Evolutionary conservation across 2,113 vertebrate genomes (phyloP), one percentile per base, ranked within the genome.

Genomic region (Fulica atra): DNA sequence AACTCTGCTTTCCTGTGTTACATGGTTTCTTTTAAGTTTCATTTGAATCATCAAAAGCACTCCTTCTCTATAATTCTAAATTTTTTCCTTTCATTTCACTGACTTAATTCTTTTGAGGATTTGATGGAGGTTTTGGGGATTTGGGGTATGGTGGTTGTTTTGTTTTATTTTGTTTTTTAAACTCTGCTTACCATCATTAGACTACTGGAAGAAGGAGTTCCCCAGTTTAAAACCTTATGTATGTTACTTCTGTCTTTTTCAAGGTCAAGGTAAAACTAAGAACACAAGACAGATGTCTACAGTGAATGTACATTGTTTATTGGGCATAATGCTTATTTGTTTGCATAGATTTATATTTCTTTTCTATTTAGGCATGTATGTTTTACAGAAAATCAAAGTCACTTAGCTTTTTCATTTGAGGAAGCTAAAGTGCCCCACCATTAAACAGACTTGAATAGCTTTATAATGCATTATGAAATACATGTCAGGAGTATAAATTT

Each of bases 391-490:
- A 93, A 6, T 7, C n/a, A 74, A 87, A 91, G 88, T 17, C 57
- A 42, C 59, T 83, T 53, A 74, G 7, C 5, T 71, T 88, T 85
- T 93, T 94, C 60, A 92, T 92, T 96, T 95, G 54, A 95, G 40
- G 9, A 85, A 95, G 60, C 48, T 87, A 57, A 91, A 87, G 92
- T 48, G 0, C 4, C 2, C 2, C 50, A 40, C 5, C 36, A 93
- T 84, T 84, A 79, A 96, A 50, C 3, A 95, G 25, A 68, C 8
- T 19, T 94, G 59, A 93, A 95, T 95, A 83, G 42, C 68, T 94
- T 93, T 92, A 86, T 64, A 93, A 29, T 74, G 8, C 9, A n/a
- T 83, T 89, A 66, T 63, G 71, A 96, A 97, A 89, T 95, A 86
- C 78, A 91, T 61, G 78, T 86, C 72, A 92, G 10, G 68, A 96